Conservation (phyloP, 2,113 vertebrate species). For the Eurystomus gularis region DNA sequence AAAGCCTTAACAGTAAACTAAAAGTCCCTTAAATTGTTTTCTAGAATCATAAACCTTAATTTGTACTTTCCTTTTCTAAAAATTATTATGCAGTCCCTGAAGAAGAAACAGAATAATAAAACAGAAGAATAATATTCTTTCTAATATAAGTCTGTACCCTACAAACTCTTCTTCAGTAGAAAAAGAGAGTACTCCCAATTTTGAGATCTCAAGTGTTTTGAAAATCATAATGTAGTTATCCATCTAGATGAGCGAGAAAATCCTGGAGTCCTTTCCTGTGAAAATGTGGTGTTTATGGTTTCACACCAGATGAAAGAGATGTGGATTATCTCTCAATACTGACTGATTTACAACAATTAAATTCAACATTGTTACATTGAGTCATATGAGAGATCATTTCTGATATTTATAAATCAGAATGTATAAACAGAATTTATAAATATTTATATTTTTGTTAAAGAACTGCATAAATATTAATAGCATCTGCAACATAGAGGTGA, state of each 20-base stretch:
- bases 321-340: neutral
- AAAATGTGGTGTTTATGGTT: neutral
- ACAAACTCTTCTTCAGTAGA: neutral
- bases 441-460: too few species aligned
- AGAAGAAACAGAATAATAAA: neutral
- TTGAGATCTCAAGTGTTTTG: neutral
- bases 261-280: neutral
- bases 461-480: neutral
- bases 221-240: neutral
- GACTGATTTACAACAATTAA: neutral
- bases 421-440: neutral
- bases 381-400: neutral
- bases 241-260: neutral
- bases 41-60: neutral
- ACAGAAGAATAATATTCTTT: neutral
- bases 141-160: neutral
- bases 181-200: neutral
- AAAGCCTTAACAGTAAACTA: neutral
- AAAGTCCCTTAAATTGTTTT: neutral
- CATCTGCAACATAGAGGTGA: neutral
- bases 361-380: neutral
- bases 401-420: neutral
- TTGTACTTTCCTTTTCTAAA: neutral
- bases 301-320: neutral
- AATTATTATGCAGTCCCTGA: neutral